Evolutionary conservation across 2,888 invertebrate genomes (phyloP), one percentile per base, ranked within the genome.

Genomic region (Scaptomyza cyrtandrae): DNA sequence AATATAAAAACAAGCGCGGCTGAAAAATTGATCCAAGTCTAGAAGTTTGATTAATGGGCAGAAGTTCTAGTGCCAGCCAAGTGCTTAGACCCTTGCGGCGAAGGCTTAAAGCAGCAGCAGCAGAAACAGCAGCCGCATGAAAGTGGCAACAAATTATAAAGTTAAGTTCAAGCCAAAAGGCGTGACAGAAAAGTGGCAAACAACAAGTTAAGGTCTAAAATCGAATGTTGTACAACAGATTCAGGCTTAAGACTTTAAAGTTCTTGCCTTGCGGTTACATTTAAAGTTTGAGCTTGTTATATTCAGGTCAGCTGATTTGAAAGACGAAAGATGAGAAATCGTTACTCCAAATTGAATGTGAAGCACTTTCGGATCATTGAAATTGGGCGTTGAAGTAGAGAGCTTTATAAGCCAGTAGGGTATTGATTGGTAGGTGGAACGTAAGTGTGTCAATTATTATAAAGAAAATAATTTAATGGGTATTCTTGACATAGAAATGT

Each of bases 1-100:
- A 7, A 29, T 29, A 43, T 35, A 24, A 61, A 66, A 64, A 54
- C 61, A 48, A 53, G 52, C 29, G 45, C 52, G 49, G 46, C 52
- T 54, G 43, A 58, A 71, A 60, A 67, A 63, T 48, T 60, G 63
- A 73, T 59, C 62, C 70, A 60, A 78, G 59, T 59, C 50, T 37
- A 54, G 56, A 67, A 78, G 65, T 59, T 71, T 69, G 83, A 75
- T 66, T 71, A 87, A 80, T 67, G 50, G 77, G 55, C 24, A 54
- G 59, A 48, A 10, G 46, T 53, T 35, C 3, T 19, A 2, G 13
- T 49, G 33, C 19, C 19, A 39, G 11, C 35, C 59, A 46, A 71
- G 61, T 63, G 53, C 43, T 57, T 60, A 52, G 55, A 39, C 68
- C 57, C 68, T 62, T 52, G 61, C 41, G 58, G 75, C 52, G 31